Percentiles rank a stretch among this genome's conserved stretches.
Evolutionary conservation across 2,113 vertebrate species (phyloP).

Genomic region (Malurus elegans): DNA sequence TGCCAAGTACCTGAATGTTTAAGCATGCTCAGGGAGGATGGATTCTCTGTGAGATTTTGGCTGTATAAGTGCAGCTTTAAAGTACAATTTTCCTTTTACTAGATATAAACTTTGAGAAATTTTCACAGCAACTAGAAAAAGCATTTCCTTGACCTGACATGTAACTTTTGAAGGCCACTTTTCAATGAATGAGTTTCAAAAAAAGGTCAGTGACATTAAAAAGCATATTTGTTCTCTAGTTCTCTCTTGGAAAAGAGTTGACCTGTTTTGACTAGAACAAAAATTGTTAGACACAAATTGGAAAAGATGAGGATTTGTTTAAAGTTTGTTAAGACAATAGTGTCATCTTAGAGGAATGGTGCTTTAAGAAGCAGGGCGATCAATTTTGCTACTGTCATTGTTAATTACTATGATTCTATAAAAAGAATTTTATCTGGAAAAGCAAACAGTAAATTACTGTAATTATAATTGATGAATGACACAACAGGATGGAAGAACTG

Average conservation of each 20-base stretch:
- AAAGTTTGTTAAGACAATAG: background rate
- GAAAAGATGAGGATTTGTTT: background rate
- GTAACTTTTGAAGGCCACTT: background rate
- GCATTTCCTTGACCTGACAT: background rate
- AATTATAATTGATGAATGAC: constrained; percentile 12
- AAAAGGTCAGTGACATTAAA: constrained; percentile 3
- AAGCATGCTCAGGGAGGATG: background rate
- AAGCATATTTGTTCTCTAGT: background rate
- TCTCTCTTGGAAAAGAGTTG: background rate
- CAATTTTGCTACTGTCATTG: background rate
- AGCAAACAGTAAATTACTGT: constrained; percentile 5
- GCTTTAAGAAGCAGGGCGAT: background rate
- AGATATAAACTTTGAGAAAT: background rate
- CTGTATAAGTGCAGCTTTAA: background rate
- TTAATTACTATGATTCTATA: constrained; percentile 1
- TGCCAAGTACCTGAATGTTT: background rate
- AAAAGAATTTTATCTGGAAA: constrained; percentile 20
- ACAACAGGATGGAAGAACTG: background rate
- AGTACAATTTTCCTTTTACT: background rate
- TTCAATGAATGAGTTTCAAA: background rate
- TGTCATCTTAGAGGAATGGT: background rate
- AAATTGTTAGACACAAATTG: background rate
- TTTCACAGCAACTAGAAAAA: background rate
- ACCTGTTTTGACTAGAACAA: background rate
- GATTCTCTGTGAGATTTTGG: background rate